Percentiles rank a stretch among this genome's conserved stretches.
phyloP scores from a whole-genome alignment of 2,113 vertebrate species.

The Amphiprion ocellaris region DNA sequence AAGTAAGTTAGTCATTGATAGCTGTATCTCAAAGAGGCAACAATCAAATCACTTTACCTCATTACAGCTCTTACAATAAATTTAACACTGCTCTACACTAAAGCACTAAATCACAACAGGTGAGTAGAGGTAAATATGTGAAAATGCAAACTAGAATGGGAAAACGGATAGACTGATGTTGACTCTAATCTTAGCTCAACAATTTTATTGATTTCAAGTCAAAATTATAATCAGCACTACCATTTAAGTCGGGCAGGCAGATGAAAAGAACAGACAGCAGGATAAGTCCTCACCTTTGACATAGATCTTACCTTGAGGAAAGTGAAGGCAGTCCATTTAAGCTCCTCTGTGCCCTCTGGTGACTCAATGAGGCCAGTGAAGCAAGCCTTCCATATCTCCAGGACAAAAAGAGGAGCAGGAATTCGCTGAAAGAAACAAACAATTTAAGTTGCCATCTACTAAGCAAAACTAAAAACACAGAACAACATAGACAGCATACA shows the following conservation, averaged over 20 bases:
- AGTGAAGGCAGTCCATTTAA: constrained; percentile 99
- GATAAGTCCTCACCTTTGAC: not conserved
- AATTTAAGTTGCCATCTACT: not conserved
- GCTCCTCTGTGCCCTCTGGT: constrained; percentile 96
- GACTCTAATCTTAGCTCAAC: too few species aligned
- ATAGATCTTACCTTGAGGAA: constrained; percentile 91
- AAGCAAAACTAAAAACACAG: not conserved
- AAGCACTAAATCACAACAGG: not conserved
- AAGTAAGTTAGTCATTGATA: not conserved
- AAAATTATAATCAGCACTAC: not conserved
- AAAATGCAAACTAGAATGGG: too few species aligned
- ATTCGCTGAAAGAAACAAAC: constrained; percentile 85
- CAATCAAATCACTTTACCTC: not conserved
- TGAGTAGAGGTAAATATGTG: too few species aligned
- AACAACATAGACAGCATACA: not conserved
- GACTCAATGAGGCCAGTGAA: constrained; percentile 98
- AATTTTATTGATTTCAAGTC: not conserved
- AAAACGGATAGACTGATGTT: too few species aligned
- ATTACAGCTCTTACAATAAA: not conserved
- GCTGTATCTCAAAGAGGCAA: not conserved
- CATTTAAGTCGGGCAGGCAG: not conserved
- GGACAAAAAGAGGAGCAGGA: constrained; percentile 90
- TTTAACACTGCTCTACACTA: not conserved
- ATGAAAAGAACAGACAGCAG: not conserved
- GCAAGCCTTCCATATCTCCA: constrained; percentile 99